phyloP scores from a whole-genome alignment of 2,113 vertebrate genomes.

The Zosterops hypoxanthus region DNA sequence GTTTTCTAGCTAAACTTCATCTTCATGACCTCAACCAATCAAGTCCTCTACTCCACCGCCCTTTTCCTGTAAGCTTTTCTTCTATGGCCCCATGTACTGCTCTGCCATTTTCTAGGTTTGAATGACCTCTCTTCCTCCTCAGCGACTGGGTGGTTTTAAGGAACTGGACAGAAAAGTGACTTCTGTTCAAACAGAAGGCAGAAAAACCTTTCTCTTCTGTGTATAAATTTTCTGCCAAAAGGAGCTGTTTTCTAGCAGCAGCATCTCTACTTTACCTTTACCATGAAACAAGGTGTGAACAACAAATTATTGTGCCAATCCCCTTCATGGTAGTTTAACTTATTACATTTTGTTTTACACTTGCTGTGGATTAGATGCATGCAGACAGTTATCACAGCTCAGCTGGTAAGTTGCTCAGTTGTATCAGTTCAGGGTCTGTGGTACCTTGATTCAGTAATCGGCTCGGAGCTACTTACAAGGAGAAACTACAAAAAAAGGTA shows the following conservation, averaged over 20 bases:
- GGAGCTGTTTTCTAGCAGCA: background rate
- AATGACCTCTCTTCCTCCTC: background rate
- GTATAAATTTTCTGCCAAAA: background rate
- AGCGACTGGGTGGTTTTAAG: background rate
- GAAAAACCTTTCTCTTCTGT: background rate
- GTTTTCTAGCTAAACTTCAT: background rate
- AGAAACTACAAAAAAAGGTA: background rate
- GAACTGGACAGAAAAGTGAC: background rate
- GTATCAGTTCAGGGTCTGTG: background rate
- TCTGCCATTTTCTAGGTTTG: background rate
- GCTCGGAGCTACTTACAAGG: background rate
- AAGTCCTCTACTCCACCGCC: fast-evolving
- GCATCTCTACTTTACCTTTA: background rate
- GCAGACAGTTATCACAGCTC: background rate
- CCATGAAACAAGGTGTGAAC: background rate
- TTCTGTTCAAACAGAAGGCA: background rate
- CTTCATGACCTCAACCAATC: background rate
- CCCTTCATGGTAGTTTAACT: background rate
- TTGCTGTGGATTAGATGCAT: background rate
- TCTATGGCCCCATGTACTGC: fast-evolving
- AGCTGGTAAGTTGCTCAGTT: background rate
- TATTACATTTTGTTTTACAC: background rate
- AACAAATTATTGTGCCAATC: background rate
- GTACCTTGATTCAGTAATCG: background rate
- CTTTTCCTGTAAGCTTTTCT: background rate